Evolutionary conservation across 2,888 invertebrate genomes (phyloP).

Genomic region (Cataglyphis altisquamis): DNA sequence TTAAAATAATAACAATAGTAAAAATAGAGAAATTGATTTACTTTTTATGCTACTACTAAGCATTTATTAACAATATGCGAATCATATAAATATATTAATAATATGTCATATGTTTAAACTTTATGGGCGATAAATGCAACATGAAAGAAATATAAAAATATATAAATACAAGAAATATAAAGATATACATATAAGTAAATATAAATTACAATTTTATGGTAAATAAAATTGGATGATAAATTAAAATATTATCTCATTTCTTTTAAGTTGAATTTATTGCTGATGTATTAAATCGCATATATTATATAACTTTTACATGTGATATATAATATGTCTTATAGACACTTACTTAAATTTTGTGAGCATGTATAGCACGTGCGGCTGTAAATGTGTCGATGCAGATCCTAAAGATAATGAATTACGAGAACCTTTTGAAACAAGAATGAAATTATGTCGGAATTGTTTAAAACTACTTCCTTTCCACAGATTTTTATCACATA

Average conservation of each 20-base stretch:
- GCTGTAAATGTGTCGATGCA: slow-evolving; percentile 68
- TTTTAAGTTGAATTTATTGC: slow-evolving; percentile 6
- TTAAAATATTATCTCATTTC: background rate
- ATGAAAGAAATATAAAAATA: background rate
- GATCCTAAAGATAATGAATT: slow-evolving; percentile 73
- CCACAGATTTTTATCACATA: slow-evolving; percentile 76
- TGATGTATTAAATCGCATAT: background rate
- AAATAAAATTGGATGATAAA: background rate
- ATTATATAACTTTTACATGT: background rate
- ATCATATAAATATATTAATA: background rate
- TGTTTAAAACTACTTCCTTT: slow-evolving; percentile 79
- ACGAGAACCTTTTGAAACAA: slow-evolving; percentile 73
- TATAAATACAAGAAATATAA: too few relatives aligned
- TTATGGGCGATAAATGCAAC: background rate
- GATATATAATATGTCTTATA: slow-evolving; percentile 37
- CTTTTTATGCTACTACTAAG: background rate
- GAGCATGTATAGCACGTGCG: slow-evolving; percentile 76
- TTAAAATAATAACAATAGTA: background rate
- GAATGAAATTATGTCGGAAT: slow-evolving; percentile 77
- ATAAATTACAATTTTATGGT: background rate
- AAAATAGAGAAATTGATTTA: background rate
- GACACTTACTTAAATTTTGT: slow-evolving; percentile 72
- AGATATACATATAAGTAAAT: background rate
- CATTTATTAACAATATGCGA: background rate
- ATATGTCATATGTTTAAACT: background rate